Percentiles rank a stretch among this genome's conserved stretches.
phyloP scores from a whole-genome alignment of 2,113 vertebrate species.

The Benthochromis sp. region DNA sequence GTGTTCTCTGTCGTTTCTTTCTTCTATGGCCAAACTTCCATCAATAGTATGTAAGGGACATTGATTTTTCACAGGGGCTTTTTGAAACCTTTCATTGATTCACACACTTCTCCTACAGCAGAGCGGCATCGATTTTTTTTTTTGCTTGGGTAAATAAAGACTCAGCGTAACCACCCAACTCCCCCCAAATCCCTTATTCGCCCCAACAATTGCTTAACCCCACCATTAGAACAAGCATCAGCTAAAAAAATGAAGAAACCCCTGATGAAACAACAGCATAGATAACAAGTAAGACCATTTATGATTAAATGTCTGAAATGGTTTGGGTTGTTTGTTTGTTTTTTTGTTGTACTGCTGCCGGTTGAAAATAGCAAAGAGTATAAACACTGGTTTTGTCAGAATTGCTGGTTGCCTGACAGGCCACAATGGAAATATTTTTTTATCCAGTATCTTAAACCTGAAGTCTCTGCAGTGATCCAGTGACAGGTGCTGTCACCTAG shows the following conservation, averaged over 20 bases:
- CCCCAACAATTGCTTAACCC: slow-evolving; percentile 7
- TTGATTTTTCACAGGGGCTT: slow-evolving; percentile 66
- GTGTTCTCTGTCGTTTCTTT: slow-evolving; percentile 54
- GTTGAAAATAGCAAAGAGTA: background rate
- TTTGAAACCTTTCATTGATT: slow-evolving; percentile 71
- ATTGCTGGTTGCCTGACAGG: background rate
- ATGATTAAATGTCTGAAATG: background rate
- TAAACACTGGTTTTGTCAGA: background rate
- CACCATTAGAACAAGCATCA: slow-evolving; percentile 10
- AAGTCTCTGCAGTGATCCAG: background rate
- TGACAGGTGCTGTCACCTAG: background rate
- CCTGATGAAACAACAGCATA: slow-evolving; percentile 26
- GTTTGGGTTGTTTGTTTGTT: background rate
- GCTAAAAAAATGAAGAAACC: slow-evolving; percentile 27
- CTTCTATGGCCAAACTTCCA: slow-evolving; percentile 59
- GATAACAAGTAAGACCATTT: background rate
- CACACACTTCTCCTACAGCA: slow-evolving; percentile 60
- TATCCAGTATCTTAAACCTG: background rate
- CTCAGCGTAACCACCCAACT: slow-evolving; percentile 25
- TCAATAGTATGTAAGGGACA: slow-evolving; percentile 65
- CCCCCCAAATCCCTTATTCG: background rate
- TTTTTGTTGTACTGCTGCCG: background rate
- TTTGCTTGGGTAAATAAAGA: slow-evolving; percentile 69
- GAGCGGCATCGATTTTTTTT: slow-evolving; percentile 58
- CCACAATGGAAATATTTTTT: background rate